Evolutionary conservation across 2,797 vertebrate genomes (phyloP).

Genomic region (Nothura maculosa): DNA sequence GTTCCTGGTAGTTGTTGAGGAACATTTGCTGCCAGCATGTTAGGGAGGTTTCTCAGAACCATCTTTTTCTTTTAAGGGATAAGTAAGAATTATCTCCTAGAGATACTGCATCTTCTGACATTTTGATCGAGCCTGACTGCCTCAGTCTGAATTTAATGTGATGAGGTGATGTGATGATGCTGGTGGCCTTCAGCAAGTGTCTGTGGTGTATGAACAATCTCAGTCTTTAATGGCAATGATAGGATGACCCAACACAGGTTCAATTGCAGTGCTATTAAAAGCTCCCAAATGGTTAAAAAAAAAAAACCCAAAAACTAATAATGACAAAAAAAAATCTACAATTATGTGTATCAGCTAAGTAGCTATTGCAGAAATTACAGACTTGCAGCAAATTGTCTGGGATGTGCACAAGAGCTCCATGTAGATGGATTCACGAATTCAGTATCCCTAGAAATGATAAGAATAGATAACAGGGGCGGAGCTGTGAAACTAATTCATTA

Average conservation of each 20-base stretch:
- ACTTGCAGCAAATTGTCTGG: not conserved
- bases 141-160: not conserved
- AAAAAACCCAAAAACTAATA: not conserved
- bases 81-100: not conserved
- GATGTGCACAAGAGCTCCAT: not conserved
- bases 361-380: not conserved
- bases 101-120: not conserved
- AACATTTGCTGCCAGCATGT: not conserved
- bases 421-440: not conserved
- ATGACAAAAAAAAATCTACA: not conserved
- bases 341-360: not conserved
- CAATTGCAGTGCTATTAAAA: not conserved
- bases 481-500: not conserved
- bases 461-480: not conserved
- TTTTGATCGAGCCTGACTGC: constrained; percentile 13
- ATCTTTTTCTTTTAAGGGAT: not conserved
- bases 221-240: not conserved
- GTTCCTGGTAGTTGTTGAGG: not conserved
- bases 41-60: not conserved
- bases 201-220: not conserved
- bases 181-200: not conserved
- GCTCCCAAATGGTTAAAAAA: not conserved
- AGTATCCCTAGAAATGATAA: not conserved
- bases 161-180: not conserved
- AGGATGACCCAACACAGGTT: not conserved